phyloP scores from a whole-genome alignment of 2,113 vertebrate genomes.

The Geococcyx californianus region DNA sequence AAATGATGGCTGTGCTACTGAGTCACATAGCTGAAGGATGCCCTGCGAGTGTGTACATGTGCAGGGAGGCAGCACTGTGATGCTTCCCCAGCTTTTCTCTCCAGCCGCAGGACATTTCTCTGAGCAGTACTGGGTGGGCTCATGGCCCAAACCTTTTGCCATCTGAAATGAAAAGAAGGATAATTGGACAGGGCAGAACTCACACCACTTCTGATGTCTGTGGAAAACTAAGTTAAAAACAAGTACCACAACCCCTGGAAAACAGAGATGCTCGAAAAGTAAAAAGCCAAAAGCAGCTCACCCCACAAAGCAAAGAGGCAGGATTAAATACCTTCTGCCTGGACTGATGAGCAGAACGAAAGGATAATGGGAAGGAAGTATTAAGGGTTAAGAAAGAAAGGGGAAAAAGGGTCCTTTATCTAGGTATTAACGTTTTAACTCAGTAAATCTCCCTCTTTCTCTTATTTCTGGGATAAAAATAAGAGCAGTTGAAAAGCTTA shows the following conservation, averaged over 20 bases:
- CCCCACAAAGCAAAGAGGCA: neutral
- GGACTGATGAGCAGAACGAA: neutral
- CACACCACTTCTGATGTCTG: neutral
- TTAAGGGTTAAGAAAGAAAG: constrained; percentile 4
- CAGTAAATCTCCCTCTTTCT: constrained; percentile 22
- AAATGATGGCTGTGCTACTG: neutral
- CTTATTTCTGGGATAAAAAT: constrained; percentile 40
- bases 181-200: neutral
- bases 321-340: neutral
- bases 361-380: neutral
- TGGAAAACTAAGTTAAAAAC: neutral
- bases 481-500: constrained; percentile 43
- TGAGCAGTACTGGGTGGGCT: neutral
- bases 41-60: rapidly evolving
- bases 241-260: neutral
- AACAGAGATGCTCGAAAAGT: neutral
- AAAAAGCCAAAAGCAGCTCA: neutral
- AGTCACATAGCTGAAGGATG: neutral
- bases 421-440: constrained; percentile 47
- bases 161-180: neutral
- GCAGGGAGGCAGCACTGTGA: neutral
- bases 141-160: neutral
- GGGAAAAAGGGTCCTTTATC: neutral
- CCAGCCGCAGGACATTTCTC: neutral
- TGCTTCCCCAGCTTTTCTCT: neutral